Evolutionary conservation across 2,888 invertebrate species (phyloP).

Genomic region (Eumacrocentrus americanus): DNA sequence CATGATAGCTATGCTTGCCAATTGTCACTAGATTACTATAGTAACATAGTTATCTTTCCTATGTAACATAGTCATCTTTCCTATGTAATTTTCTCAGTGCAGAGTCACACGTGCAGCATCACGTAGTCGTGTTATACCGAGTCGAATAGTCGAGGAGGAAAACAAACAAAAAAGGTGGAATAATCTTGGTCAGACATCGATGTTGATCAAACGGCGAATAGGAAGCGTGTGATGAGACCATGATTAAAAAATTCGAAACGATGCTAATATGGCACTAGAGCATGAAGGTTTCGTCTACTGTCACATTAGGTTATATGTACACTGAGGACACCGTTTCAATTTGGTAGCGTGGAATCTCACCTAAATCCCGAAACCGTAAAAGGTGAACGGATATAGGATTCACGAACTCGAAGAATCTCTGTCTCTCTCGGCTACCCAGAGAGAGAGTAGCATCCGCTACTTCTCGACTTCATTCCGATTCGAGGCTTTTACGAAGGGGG

Average conservation of each 20-base stretch:
- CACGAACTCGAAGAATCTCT: constrained; percentile 8
- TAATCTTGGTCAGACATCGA: not conserved
- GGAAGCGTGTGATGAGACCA: not conserved
- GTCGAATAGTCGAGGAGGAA: not conserved
- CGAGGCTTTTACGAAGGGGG: constrained; percentile 4
- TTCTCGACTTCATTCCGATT: constrained; percentile 13
- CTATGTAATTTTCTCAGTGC: too few species aligned
- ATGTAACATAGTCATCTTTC: too few species aligned
- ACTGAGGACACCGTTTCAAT: constrained; percentile 15
- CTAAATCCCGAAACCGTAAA: constrained; percentile 30
- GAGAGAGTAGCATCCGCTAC: not conserved
- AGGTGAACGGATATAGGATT: constrained; percentile 22
- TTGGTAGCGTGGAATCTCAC: constrained; percentile 10
- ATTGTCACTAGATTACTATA: too few species aligned
- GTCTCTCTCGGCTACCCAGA: not conserved
- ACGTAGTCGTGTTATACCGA: not conserved
- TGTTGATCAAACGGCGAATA: not conserved
- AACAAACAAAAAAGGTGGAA: not conserved
- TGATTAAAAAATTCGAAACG: not conserved
- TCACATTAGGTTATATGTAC: constrained; percentile 1
- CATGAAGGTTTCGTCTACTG: not conserved
- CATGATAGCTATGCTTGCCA: too few species aligned
- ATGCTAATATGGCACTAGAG: not conserved
- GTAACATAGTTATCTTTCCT: too few species aligned
- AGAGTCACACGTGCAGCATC: not conserved